Evolutionary conservation across 2,888 invertebrate genomes (phyloP), one percentile per base, ranked within the genome.

Genomic region (Parnassius orleans): DNA sequence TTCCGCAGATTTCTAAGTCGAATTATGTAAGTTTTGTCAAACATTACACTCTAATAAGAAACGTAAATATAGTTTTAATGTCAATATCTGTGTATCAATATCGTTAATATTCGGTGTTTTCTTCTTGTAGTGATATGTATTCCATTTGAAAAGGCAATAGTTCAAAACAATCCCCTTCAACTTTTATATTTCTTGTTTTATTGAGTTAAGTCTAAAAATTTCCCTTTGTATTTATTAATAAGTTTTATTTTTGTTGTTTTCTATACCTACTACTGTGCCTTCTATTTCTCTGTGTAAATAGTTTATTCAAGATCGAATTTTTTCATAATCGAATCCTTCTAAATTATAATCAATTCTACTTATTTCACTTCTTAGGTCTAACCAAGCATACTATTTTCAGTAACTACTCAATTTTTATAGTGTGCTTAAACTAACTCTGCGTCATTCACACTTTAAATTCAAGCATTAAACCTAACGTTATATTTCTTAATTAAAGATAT

Each of bases 241-340:
- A 33, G 33, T 42, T 51, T 61, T 10, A 3, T 15, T 57, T 56
- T 42, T 57, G 47, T 69, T 77, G 74, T 33, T 71, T 47, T 60
- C 56, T 70, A 69, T 76, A 15, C 48, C 82, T 80, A 86, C 84
- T 84, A 87, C 86, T 86, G 89, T 90, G 90, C 89, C 90, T 90
- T 90, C 90, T 89, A 88, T 83, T 83, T 85, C 83, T 83, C 81
- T 79, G 71, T 88, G 71, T 87, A 86, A 79, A 84, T 87, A 84
- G 74, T 77, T 82, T 78, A 72, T 68, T 67, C 60, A 47, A 10
- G 58, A 53, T 43, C 66, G 14, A 53, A 47, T 65, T 48, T 57
- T 57, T 59, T 67, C 65, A 57, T 55, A 14, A 53, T 61, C 61
- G 48, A 15, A 60, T 57, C 44, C 54, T 50, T 61, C 56, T 69